phyloP scores from a whole-genome alignment of 2,888 invertebrate species.

The Xylocampa areola region DNA sequence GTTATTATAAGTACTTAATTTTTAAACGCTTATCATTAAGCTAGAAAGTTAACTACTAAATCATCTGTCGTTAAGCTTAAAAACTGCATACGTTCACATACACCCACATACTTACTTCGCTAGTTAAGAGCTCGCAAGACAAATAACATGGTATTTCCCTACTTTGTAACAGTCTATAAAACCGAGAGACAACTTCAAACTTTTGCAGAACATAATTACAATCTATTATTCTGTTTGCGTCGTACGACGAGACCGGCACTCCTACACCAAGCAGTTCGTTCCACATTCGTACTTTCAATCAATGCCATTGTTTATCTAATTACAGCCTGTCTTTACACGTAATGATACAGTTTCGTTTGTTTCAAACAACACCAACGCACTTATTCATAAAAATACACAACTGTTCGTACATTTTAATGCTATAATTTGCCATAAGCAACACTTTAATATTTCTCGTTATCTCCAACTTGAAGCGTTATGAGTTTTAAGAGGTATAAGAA shows the following conservation, averaged over 20 bases:
- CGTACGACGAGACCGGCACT: conserved; percentile 42
- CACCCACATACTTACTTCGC: conserved; percentile 27
- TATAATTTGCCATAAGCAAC: conserved; percentile 73
- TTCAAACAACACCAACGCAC: conserved; percentile 68
- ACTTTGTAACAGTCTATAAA: conserved; percentile 49
- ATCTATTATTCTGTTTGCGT: conserved; percentile 52
- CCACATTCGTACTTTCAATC: conserved; percentile 74
- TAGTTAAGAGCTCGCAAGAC: conserved; percentile 28
- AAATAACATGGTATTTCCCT: conserved; percentile 35
- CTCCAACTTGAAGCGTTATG: conserved; percentile 62
- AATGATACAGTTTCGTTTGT: conserved; percentile 69
- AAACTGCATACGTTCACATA: conserved; percentile 30
- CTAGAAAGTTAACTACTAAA: conserved; percentile 40
- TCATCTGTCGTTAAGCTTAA: conserved; percentile 25
- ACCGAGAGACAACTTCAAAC: conserved; percentile 37
- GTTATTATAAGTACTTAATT: conserved; percentile 10
- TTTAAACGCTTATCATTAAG: conserved; percentile 7
- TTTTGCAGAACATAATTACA: conserved; percentile 51
- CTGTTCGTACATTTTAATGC: conserved; percentile 59
- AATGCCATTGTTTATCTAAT: conserved; percentile 81
- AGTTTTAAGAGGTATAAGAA: conserved; percentile 65
- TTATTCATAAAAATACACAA: conserved; percentile 66
- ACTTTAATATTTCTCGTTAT: conserved; percentile 73
- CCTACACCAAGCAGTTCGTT: conserved; percentile 73
- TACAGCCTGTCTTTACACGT: conserved; percentile 70